Conservation (phyloP, 2,797 vertebrate species). For the Moxostoma hubbsi region DNA sequence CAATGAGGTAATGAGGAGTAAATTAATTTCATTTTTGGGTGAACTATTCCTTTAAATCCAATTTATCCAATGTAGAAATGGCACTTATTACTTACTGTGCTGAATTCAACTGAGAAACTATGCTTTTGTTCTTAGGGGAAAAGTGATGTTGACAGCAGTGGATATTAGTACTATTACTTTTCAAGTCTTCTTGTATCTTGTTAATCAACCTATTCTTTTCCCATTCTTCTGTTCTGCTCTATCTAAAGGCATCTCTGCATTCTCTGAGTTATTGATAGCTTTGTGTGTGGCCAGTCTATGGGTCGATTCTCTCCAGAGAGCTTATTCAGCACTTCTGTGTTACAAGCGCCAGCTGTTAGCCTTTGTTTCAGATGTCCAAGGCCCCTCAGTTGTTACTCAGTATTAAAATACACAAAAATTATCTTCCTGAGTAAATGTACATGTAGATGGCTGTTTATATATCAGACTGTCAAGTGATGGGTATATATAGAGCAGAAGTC, state of each 20-base stretch:
- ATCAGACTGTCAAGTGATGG: not conserved
- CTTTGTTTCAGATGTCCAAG: not conserved
- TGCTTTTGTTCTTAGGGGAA: not conserved
- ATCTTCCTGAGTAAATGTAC: conserved; percentile 9
- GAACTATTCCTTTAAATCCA: no score
- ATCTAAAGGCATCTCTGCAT: not conserved
- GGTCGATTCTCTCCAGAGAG: conserved; percentile 38
- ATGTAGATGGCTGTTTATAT: not conserved
- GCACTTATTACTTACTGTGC: not conserved
- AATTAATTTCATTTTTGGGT: no score
- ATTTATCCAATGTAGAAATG: not conserved
- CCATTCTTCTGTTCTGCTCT: conserved; percentile 4
- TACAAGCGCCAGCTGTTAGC: conserved; percentile 20
- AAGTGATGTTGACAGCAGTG: not conserved
- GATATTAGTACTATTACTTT: not conserved
- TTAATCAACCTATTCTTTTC: conserved; percentile 27
- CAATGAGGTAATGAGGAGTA: no score
- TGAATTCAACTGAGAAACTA: not conserved
- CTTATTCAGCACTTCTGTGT: conserved; percentile 37
- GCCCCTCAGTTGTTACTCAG: not conserved
- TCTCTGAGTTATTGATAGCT: conserved; percentile 38
- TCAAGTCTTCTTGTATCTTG: not conserved
- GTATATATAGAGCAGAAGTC: conserved; percentile 8
- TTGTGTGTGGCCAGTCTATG: conserved; percentile 3
- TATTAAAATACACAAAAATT: conserved; percentile 12